Evolutionary conservation across 1,140 invertebrate genomes (phyloP), one percentile per base, ranked within the genome.

Genomic region (Drosophila setifemur): DNA sequence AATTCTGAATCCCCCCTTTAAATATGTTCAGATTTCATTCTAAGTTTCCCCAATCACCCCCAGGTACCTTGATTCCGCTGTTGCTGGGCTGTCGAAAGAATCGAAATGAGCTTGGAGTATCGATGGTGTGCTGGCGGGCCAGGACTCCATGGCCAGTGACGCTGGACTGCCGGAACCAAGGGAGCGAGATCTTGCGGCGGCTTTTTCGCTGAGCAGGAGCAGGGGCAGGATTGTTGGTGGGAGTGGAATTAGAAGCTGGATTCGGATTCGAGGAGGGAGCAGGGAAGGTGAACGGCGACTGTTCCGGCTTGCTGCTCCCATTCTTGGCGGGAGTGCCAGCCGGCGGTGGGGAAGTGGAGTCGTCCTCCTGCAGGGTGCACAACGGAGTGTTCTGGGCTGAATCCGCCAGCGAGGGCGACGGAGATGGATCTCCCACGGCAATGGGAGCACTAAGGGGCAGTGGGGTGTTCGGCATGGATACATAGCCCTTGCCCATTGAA

Each of bases 81-180:
- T 60, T 89, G 64, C 88, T 89, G 44, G 85, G 48, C 58, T 89
- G 89, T 3, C 89, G 89, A 67, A 90, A 90, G 49, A 90, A 78
- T 6, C 90, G 94, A 92, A 96, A 96, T 31, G 95, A 95, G 85
- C 95, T 93, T 70, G 96, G 96, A 58, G 96, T 96, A 91, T 97
- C 96, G 92, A 97, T 97, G 90, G 96, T 97, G 86, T 97, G 95
- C 90, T 97, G 96, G 14, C 96, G 93, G 28, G 95, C 93, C 19
- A 97, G 93, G 28, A 92, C 92, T 53, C 94, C 93, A 86, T 95
- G 95, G 67, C 93, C 92, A 76, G 92, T 92, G 57, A 95, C 93
- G 23, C 95, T 96, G 53, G 92, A 93, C 91, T 96, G 95, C 39
- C 95, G 92, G 91, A 97, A 97, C 96, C 96, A 97, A 35, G 96